phyloP scores from a whole-genome alignment of 2,113 vertebrate genomes.

The Podarcis cretensis region DNA sequence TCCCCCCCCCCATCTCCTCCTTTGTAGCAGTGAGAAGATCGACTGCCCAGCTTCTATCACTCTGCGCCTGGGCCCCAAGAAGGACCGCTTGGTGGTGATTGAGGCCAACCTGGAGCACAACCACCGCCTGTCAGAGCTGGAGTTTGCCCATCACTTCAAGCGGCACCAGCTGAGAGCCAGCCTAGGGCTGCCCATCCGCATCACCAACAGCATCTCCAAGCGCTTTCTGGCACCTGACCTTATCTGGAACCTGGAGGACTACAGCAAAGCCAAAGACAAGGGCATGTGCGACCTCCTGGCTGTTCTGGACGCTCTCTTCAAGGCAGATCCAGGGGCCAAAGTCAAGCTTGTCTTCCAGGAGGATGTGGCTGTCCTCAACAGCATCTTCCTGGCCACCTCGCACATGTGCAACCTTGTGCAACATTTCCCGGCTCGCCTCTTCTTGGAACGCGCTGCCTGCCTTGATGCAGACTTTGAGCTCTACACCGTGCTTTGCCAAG shows the following conservation, averaged over 20 bases:
- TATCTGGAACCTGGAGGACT: conserved; percentile 32
- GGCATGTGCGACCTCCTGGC: conserved; percentile 36
- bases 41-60: conserved; percentile 44
- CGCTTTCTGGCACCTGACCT: conserved; percentile 41
- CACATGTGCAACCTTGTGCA: conserved; percentile 18
- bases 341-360: conserved; percentile 48
- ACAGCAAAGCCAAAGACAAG: conserved; percentile 39
- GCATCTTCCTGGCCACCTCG: conserved; percentile 42
- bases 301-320: conserved; percentile 30
- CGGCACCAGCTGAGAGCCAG: conserved; percentile 38
- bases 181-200: conserved; percentile 38
- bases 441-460: conserved; percentile 20
- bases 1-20: background rate
- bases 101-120: conserved; percentile 46
- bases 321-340: conserved; percentile 16
- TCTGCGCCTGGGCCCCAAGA: conserved; percentile 34
- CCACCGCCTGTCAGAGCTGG: conserved; percentile 21
- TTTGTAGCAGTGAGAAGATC: conserved; percentile 33
- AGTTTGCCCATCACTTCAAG: conserved; percentile 39
- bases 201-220: conserved; percentile 52
- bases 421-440: conserved; percentile 34
- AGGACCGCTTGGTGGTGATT: conserved; percentile 41
- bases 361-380: conserved; percentile 40
- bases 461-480: conserved; percentile 37
- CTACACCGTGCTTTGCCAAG: conserved; percentile 38